phyloP scores from a whole-genome alignment of 2,113 vertebrate species.

The Arothron firmamentum region DNA sequence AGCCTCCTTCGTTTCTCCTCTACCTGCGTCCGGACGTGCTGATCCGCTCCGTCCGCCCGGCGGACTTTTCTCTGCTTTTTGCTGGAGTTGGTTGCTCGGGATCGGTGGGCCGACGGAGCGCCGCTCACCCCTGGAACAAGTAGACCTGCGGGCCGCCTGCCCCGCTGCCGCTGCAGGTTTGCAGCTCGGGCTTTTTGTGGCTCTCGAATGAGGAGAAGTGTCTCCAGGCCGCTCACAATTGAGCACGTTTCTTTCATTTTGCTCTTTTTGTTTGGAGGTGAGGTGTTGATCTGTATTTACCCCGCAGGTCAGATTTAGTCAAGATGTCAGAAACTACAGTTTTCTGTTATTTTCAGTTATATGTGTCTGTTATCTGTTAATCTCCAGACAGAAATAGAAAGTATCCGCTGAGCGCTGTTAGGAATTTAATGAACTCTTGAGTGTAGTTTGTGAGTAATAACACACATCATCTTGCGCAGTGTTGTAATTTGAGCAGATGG shows the following conservation, averaged over 20 bases:
- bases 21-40: constrained; percentile 66
- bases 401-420: constrained; percentile 7
- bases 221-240: constrained; percentile 31
- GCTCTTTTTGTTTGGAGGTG: constrained; percentile 33
- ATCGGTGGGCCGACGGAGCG: constrained; percentile 66
- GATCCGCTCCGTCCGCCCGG: constrained; percentile 29
- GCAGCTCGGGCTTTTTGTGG: constrained; percentile 67
- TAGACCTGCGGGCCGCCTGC: constrained; percentile 77
- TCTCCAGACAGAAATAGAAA: constrained; percentile 4
- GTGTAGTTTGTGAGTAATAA: constrained; percentile 50
- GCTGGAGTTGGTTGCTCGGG: constrained; percentile 70
- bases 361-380: neutral
- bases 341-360: constrained; percentile 9
- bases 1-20: constrained; percentile 42
- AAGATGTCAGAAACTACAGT: constrained; percentile 18
- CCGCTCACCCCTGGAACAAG: constrained; percentile 74
- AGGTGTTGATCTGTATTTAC: constrained; percentile 15
- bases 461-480: constrained; percentile 1
- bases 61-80: constrained; percentile 70
- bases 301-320: constrained; percentile 40
- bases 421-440: constrained; percentile 45
- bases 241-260: constrained; percentile 13
- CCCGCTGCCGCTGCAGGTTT: constrained; percentile 75
- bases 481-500: constrained; percentile 1
- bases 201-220: constrained; percentile 68